Conservation (phyloP, 2,113 vertebrate species). For the Gnathonemus longibarbis region DNA sequence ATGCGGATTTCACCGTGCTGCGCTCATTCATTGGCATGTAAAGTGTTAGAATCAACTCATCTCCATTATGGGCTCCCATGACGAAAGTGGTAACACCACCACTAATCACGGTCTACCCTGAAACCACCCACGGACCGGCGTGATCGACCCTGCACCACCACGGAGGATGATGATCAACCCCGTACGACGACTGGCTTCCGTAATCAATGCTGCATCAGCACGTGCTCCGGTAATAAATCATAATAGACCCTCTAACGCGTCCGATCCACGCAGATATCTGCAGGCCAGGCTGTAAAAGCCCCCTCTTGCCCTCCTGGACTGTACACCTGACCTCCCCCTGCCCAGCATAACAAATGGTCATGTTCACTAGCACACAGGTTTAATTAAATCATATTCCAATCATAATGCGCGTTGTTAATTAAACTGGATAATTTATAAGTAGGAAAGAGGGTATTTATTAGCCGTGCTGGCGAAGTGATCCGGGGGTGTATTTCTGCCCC, state of each 20-base stretch:
- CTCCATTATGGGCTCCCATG: not conserved
- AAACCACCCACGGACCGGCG: not conserved
- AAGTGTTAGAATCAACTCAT: not conserved
- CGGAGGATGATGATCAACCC: not conserved
- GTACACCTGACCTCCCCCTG: constrained; percentile 10
- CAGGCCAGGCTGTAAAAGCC: not conserved
- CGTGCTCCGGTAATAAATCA: not conserved
- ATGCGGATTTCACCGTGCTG: too few relatives aligned
- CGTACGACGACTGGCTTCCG: not conserved
- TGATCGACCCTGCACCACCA: not conserved
- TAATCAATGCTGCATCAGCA: not conserved
- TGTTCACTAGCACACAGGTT: constrained; percentile 57
- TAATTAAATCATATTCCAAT: constrained; percentile 74
- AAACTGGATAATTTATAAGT: constrained; percentile 76
- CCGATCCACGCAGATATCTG: not conserved
- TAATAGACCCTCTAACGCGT: not conserved
- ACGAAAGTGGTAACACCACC: not conserved
- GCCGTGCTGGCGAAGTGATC: constrained; percentile 46
- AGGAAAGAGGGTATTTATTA: constrained; percentile 70
- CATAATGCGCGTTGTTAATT: constrained; percentile 74
- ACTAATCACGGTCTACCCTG: not conserved
- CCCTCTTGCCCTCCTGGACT: constrained; percentile 24
- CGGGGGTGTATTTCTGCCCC: not conserved
- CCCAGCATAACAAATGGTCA: constrained; percentile 55
- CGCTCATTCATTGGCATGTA: not conserved